These are phyloP conservation scores for Trichechus manatus DNA, from an alignment of 2,113 vertebrate genomes.

Conservation along the genomic window DNA sequence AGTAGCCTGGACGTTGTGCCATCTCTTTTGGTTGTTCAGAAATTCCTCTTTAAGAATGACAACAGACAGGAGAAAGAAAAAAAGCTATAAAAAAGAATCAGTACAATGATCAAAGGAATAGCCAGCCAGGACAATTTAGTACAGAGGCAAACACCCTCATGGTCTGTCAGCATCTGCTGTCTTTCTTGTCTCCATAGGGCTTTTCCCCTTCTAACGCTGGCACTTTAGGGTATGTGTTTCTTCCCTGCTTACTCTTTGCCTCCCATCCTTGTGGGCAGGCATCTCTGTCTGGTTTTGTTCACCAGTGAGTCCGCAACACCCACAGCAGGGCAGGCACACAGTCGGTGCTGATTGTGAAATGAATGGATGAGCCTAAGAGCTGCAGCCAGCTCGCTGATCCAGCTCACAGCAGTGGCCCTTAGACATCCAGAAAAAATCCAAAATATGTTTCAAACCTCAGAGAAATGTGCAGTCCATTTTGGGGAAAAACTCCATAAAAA, in stretches of 20 bases:
- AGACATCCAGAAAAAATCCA: neutral
- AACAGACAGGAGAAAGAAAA: neutral
- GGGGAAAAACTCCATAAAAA: constrained; percentile 48
- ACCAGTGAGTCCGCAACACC: too few species aligned
- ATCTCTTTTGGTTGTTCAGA: neutral
- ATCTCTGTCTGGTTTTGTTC: neutral
- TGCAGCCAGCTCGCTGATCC: too few species aligned
- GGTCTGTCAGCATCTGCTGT: neutral
- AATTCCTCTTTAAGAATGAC: neutral
- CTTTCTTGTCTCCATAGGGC: accelerated
- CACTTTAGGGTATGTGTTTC: accelerated
- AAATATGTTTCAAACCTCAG: neutral
- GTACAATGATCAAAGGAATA: accelerated
- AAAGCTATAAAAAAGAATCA: neutral
- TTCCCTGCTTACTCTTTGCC: too few species aligned
- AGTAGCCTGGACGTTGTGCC: accelerated
- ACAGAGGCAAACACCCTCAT: neutral
- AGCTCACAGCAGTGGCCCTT: neutral
- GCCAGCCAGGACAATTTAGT: neutral
- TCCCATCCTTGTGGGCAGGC: neutral
- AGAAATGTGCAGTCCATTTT: constrained; percentile 45
- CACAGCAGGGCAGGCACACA: neutral
- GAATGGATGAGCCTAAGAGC: neutral
- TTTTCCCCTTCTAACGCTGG: accelerated
- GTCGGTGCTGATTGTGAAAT: accelerated